Evolutionary conservation across 2,797 vertebrate genomes (phyloP), one percentile per base, ranked within the genome.

Genomic region (Aulostomus chinensis): DNA sequence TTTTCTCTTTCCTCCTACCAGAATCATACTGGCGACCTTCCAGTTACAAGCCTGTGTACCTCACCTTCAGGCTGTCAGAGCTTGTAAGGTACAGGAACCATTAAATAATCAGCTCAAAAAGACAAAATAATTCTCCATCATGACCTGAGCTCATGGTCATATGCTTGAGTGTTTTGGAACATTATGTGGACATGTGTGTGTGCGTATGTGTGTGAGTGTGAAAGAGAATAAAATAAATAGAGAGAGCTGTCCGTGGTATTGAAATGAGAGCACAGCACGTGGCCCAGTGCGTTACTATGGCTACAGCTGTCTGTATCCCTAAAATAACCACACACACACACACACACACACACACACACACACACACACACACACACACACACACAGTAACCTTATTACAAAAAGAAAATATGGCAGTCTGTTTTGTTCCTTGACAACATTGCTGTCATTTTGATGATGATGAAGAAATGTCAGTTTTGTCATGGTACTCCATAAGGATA

Each of bases 251-350:
- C 75, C 67, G 0, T 56, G 62, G 70, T 69, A 2, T 74, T 77
- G 74, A 81, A 86, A 80, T 65, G 54, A 79, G 76, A 84, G 68
- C 72, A 22, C 58, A 56, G 77, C 67, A 69, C 61, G 53, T 68
- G 81, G 69, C 70, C 74, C 58, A 51, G 46, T 80, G 75, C 45
- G 85, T 87, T 87, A 76, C 86, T 86, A 89, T 88, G 83, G 78
- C 76, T 84, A 89, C 83, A 78, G 80, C 67, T 78, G 75, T 78
- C 80, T 81, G 72, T 78, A 80, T 79, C 78, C 81, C 81, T 81
- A 84, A 87, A 87, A 87, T 87, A 89, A 83, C 77, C 70, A 68
- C 22, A 64, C 63, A 67, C 78, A 64, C 61, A 62, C 48, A 17
- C 49, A 35, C 50, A 56, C 5, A 28, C 55, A 67, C 62, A 63